Base-by-base conservation (phyloP, 2,888 invertebrate species). In the Sphaerophoria taeniata region DNA sequence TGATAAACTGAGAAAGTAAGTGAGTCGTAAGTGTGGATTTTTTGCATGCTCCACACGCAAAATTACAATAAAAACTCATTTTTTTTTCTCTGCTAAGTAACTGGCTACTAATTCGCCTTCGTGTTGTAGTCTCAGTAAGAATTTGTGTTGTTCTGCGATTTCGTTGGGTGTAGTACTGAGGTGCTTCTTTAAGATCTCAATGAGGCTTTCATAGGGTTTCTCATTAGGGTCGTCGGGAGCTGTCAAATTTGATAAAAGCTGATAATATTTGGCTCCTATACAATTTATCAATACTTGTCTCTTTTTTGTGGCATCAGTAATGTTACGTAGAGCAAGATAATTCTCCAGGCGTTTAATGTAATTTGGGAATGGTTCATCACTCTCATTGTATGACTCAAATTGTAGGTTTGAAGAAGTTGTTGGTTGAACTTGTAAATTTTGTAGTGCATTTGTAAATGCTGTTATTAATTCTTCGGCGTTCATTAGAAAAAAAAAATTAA, bases 301-400 rank as follows among this genome's bases (percentile, higher is more conserved):
- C 24, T 60, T 60, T 24, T 43, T 39, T 24, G 24, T 43, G 33
- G 53, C 33, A 53, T 53, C 53, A n/a, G 56, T n/a, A 56, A 34
- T 9, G 11, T 6, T 6, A n/a, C n/a, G n/a, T n/a, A n/a, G n/a
- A n/a, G n/a, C n/a, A n/a, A n/a, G n/a, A n/a, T n/a, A n/a, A n/a
- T n/a, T n/a, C n/a, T n/a, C n/a, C n/a, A n/a, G n/a, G n/a, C 39
- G 16, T 24, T 60, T 60, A 43, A 60, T 60, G 60, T 60, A 60
- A 24, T 43, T 39, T 34, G 7, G 5, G 39, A 24, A 60, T 31
- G 7, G 53, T 53, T 53, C 16, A 31, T 31, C 53, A 53, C 31
- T 31, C 31, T 53, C 11, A 12, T 53, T 31, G 12, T 14, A 49
- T n/a, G n/a, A 16, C 9, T 49, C 49, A 9, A 49, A 49, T 14